phyloP scores from a whole-genome alignment of 35 echinoderm and acorn worm species.

The Ophiothrix spiculata region DNA sequence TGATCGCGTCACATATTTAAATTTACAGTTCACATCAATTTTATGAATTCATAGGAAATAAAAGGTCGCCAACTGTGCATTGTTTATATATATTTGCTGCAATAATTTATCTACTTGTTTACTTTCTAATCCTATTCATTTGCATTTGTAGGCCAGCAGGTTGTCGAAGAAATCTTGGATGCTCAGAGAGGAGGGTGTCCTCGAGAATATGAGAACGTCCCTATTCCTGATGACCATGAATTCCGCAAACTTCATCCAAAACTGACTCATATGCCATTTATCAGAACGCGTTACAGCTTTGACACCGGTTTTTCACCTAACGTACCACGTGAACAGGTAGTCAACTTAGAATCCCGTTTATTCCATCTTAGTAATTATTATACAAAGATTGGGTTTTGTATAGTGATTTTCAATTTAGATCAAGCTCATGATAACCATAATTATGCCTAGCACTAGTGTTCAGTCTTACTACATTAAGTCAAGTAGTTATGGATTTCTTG shows the following conservation, averaged over 20 bases:
- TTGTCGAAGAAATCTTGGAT: constrained; percentile 97
- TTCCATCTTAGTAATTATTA: not conserved
- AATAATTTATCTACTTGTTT: too few relatives aligned
- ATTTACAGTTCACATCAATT: too few relatives aligned
- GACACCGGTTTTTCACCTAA: constrained; percentile 87
- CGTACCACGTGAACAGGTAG: constrained; percentile 91
- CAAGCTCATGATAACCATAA: not conserved
- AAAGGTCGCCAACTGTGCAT: too few relatives aligned
- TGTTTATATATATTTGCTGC: too few relatives aligned
- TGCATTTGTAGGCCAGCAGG: constrained; percentile 76
- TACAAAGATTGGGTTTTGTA: not conserved
- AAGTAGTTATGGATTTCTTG: too few relatives aligned
- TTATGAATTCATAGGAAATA: too few relatives aligned
- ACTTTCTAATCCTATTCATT: too few relatives aligned
- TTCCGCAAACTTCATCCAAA: constrained; percentile 28
- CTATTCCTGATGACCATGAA: constrained; percentile 60
- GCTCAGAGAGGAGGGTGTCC: constrained; percentile 89
- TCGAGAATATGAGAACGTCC: constrained; percentile 77
- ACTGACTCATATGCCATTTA: constrained; percentile 55
- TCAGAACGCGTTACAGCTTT: constrained; percentile 83
- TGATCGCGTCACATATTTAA: too few relatives aligned
- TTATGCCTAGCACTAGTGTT: too few relatives aligned
- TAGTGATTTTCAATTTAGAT: not conserved
- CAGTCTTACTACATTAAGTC: too few relatives aligned
- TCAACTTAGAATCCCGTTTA: too few relatives aligned